Percentiles rank a stretch among this genome's conserved stretches.
Evolutionary conservation across 2,888 invertebrate species (phyloP).

Genomic region (Caenorhabditis zanzibari): DNA sequence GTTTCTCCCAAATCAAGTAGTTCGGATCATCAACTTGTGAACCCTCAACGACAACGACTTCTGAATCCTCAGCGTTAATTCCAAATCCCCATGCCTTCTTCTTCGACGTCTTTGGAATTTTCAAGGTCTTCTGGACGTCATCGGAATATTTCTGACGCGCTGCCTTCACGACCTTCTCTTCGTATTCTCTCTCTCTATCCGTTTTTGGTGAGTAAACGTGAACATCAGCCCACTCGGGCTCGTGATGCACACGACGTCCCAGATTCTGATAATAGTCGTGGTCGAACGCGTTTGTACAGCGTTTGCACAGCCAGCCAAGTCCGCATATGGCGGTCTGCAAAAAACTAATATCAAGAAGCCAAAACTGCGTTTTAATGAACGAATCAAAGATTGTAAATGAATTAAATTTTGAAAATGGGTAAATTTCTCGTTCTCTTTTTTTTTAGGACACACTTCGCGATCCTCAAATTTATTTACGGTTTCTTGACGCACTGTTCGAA

Average conservation of each 20-base stretch:
- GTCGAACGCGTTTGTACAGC: background rate
- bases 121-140: background rate
- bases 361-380: background rate
- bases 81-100: conserved; percentile 1
- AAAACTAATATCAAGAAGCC: background rate
- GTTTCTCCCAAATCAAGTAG: too few species aligned
- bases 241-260: background rate
- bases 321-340: background rate
- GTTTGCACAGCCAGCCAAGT: background rate
- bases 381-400: too few species aligned
- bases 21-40: too few species aligned
- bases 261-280: background rate
- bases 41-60: background rate
- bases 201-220: background rate
- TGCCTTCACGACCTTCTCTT: background rate
- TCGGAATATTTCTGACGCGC: background rate
- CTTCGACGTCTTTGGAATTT: background rate
- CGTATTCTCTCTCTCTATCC: background rate
- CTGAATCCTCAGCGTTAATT: background rate
- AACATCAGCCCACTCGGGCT: background rate
- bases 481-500: background rate
- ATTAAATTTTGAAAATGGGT: too few species aligned
- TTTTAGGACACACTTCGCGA: too few species aligned
- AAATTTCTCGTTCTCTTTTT: too few species aligned
- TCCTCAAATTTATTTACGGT: background rate